A percentile compares a stretch with the other conserved stretches of the same genome.
Conservation (phyloP, 2,113 vertebrate genomes). For the Progne subis region DNA sequence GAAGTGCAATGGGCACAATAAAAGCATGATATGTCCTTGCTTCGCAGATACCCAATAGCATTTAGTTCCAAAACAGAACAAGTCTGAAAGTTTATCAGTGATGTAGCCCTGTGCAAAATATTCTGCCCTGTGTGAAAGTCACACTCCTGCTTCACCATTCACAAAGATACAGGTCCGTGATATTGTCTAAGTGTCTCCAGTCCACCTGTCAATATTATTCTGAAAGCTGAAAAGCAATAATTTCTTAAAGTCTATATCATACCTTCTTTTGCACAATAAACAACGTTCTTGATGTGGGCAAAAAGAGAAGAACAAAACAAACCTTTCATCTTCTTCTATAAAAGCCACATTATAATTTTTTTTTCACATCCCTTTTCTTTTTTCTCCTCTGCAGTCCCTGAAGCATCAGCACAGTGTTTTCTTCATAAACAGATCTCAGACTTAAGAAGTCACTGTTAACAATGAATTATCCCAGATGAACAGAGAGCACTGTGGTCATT, state of each 20-base stretch:
- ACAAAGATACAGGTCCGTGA: neutral
- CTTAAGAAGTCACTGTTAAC: slow-evolving; percentile 51
- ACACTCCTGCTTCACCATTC: neutral
- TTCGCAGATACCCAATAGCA: neutral
- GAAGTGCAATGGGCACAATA: neutral
- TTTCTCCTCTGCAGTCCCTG: neutral
- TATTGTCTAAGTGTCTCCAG: neutral
- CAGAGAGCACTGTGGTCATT: neutral
- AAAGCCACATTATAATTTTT: slow-evolving; percentile 44
- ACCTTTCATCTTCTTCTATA: slow-evolving; percentile 60
- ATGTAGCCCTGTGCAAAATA: neutral
- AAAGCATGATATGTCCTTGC: neutral
- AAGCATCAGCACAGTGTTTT: slow-evolving; percentile 21
- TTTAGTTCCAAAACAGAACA: neutral
- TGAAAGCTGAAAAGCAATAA: slow-evolving; percentile 2
- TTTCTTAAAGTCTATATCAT: slow-evolving; percentile 1
- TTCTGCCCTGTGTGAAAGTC: neutral
- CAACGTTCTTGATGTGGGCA: slow-evolving; percentile 60
- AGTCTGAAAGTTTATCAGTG: neutral
- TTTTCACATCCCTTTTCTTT: slow-evolving; percentile 39
- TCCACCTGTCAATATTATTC: slow-evolving; percentile 9
- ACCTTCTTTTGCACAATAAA: slow-evolving; percentile 42
- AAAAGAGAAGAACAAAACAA: slow-evolving; percentile 57
- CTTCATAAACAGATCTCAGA: slow-evolving; percentile 48
- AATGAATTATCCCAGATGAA: slow-evolving; percentile 12